These are phyloP conservation scores for Tylochromis polylepis DNA, from an alignment of 2,113 vertebrate genomes.

Conservation along the genomic window DNA sequence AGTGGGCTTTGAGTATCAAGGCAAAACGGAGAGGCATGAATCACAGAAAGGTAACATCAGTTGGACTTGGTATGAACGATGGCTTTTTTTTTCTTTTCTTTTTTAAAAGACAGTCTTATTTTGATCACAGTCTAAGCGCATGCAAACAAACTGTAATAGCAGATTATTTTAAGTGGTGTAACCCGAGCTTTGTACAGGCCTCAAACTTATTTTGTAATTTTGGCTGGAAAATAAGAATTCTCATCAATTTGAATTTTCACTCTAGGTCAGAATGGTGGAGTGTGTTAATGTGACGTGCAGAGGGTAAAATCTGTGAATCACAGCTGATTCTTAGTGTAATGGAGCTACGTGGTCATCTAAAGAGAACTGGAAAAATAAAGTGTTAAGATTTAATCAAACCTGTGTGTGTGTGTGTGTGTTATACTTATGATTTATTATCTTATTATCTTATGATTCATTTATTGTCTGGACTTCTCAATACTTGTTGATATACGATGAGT, in stretches of 20 bases:
- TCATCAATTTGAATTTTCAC: not conserved
- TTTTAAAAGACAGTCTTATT: not conserved
- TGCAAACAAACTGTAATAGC: not conserved
- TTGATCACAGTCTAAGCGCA: not conserved
- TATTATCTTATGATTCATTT: no score
- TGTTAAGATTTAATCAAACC: no score
- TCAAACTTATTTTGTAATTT: not conserved
- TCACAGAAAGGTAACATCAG: conserved; percentile 85
- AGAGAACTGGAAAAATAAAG: no score
- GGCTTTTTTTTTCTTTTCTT: not conserved
- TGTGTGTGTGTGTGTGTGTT: no score
- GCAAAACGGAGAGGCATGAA: conserved; percentile 89
- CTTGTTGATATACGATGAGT: no score
- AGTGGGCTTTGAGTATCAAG: conserved; percentile 91
- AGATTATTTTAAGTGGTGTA: not conserved
- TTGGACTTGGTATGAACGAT: not conserved
- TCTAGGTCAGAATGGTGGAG: not conserved
- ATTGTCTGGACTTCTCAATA: no score
- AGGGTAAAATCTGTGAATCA: not conserved
- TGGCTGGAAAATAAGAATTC: not conserved
- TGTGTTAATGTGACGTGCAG: not conserved
- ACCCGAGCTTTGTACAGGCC: not conserved
- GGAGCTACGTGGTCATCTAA: no score
- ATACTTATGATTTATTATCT: no score
- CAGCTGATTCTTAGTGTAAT: not conserved